Evolutionary conservation across 2,888 invertebrate genomes (phyloP), one percentile per base, ranked within the genome.

Genomic region (Nomada ruficornis): DNA sequence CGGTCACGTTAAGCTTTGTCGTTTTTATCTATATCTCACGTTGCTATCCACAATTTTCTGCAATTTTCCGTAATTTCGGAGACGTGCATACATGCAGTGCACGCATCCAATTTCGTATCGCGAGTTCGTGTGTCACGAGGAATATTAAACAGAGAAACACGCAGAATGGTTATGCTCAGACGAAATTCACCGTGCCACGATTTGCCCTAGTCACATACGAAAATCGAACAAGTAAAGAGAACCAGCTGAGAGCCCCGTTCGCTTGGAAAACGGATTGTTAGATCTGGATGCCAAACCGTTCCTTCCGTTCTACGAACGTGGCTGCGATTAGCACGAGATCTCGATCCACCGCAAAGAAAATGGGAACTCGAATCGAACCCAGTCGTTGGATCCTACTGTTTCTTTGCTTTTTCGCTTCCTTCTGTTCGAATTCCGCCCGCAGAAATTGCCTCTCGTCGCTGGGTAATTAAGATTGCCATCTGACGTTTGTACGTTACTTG

Each of bases 101-200:
- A 64, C 73, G 69, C 54, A 47, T 52, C 54, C 78, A 63, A 81
- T 80, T 71, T 50, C 29, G 18, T 62, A 42, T 77, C 47, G 54
- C 23, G 42, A 0, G 62, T 69, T 65, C 36, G 52, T 9, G 69
- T 20, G 15, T 36, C 47, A 29, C 52, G 64, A 29, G 64, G 76
- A 76, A 80, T 76, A 76, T 80, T 76, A 80, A 70, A 26, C 63
- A 29, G 69, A 2, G 26, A 50, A 20, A 44, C 42, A 69, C 57
- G 26, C 63, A 42, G 62, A 52, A 47, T 52, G 50, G 52, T 20
- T 23, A 68, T n/a, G 42, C 13, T 57, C 42, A 13, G 42, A 57
- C 20, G 20, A 75, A 79, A 75, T 69, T 64, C 44, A 75, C 50
- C 36, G 62, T n/a, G 62, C n/a, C 52, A 55, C 44, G 44, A 23